Base-by-base conservation (phyloP, 2,113 vertebrate genomes). In the Gopherus flavomarginatus region DNA sequence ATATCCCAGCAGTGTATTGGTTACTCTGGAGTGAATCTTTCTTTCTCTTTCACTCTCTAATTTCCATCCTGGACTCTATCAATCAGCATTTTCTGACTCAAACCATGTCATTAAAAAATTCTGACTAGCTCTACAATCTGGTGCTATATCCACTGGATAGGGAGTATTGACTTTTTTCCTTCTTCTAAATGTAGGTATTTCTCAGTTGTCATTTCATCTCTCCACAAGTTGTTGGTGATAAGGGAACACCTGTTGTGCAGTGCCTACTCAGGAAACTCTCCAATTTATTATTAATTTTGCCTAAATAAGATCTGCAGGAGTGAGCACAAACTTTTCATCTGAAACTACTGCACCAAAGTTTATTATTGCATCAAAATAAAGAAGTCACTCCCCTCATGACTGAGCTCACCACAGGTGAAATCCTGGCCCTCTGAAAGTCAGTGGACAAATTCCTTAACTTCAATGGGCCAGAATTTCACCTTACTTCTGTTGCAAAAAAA, bases 151-250 rank as follows among this genome's bases (percentile, higher is more conserved):
- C 3, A 8, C 14, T 50, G 21, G 8, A 27, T 19, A 42, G 3
- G 50, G 27, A 89, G 69, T 78, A 93, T 87, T 49, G 81, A 91
- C 93, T 94, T 86, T 86, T 88, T 95, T 88, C 85, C 75, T 88
- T 22, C 53, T 57, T 57, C 56, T 57, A 57, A 27, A 57, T 57
- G 35, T 49, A 16, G 62, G 27, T 47, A 85, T 49, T 14, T 26
- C 49, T 38, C 38, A 38, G 17, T 26, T 50, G 72, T 42, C 72
- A n/a, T 86, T 86, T 85, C 22, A 52, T 27, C 11, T 87, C 82
- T 85, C 69, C 5, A 79, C 88, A 53, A 42, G 42, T 49, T 86
- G 7, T 35, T 57, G 8, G 49, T 86, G 81, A 84, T 13, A 5
- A 47, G 4, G 2, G 4, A n/a, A 87, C 50, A 42, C 27, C 57